phyloP scores from a whole-genome alignment of 2,113 vertebrate species.

The Struthio camelus region DNA sequence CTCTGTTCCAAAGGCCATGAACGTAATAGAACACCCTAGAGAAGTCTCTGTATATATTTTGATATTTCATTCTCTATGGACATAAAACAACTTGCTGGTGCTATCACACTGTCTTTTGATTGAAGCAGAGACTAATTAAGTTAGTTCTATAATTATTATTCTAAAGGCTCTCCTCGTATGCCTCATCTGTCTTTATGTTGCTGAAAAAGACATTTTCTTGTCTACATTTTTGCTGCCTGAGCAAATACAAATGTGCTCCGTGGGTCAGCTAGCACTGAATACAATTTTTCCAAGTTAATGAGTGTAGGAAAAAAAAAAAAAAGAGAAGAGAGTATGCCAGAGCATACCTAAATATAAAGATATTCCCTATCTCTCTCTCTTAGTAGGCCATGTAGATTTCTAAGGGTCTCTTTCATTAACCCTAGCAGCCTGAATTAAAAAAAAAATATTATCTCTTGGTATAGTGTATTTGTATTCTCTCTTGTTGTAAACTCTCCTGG shows the following conservation, averaged over 20 bases:
- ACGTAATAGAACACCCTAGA: not conserved
- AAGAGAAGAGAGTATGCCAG: not conserved
- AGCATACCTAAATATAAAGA: not conserved
- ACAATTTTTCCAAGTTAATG: slow-evolving; percentile 42
- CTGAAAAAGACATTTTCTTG: slow-evolving; percentile 36
- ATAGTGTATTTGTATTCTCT: not conserved
- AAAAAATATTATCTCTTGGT: not conserved
- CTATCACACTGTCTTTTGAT: not conserved
- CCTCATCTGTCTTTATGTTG: slow-evolving; percentile 58
- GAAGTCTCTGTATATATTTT: not conserved
- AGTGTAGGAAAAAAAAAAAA: not conserved
- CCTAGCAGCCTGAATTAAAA: not conserved
- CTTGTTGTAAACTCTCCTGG: not conserved
- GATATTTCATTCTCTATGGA: not conserved
- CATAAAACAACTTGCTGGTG: not conserved
- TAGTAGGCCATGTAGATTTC: not conserved
- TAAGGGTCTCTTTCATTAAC: not conserved
- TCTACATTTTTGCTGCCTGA: slow-evolving; percentile 50
- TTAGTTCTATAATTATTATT: slow-evolving; percentile 54
- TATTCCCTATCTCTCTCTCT: not conserved
- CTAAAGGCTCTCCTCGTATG: not conserved
- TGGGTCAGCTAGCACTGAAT: slow-evolving; percentile 31
- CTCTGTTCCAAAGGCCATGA: not conserved
- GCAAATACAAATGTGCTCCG: slow-evolving; percentile 45
- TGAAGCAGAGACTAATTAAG: slow-evolving; percentile 41